These are phyloP conservation scores for Stichopus horrens DNA, from an alignment of 53 echinoderm and acorn worm genomes.

Conservation along the genomic window DNA sequence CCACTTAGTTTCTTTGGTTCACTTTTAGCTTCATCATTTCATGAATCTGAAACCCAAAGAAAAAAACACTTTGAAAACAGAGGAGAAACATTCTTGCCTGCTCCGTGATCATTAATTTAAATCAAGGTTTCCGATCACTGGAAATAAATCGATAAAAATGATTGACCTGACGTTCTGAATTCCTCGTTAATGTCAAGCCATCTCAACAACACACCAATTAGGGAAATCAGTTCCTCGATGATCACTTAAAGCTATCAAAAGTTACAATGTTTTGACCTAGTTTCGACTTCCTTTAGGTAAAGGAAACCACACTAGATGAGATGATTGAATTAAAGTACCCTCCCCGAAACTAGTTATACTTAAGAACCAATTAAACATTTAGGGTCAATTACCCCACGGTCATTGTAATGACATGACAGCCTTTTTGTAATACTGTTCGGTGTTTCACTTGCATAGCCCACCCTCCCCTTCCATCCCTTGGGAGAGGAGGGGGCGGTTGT, in stretches of 20 bases:
- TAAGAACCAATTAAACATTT: neutral
- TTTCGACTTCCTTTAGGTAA: constrained; percentile 24
- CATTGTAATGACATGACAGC: neutral
- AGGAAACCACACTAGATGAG: neutral
- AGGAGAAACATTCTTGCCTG: too few relatives aligned
- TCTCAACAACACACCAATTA: constrained; percentile 8
- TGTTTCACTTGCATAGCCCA: neutral
- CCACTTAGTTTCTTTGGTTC: neutral
- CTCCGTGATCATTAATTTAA: too few relatives aligned
- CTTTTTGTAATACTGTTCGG: neutral
- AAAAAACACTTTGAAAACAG: too few relatives aligned
- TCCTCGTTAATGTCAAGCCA: neutral
- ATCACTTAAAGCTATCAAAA: neutral
- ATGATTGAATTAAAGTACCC: constrained; percentile 3
- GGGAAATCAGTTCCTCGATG: neutral
- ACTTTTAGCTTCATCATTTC: neutral
- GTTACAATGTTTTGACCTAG: constrained; percentile 4
- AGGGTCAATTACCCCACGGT: constrained; percentile 17
- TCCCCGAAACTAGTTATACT: constrained; percentile 8
- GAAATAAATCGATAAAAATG: neutral
- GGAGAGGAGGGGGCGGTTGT: too few relatives aligned
- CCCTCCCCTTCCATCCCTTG: too few relatives aligned
- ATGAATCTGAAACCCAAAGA: neutral
- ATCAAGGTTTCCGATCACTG: neutral
- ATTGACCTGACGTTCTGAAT: constrained; percentile 13